A percentile compares a stretch with the other conserved stretches of the same genome.
These are phyloP conservation scores for Acleris emargana DNA, from an alignment of 2,888 invertebrate genomes.

Conservation along the genomic window DNA sequence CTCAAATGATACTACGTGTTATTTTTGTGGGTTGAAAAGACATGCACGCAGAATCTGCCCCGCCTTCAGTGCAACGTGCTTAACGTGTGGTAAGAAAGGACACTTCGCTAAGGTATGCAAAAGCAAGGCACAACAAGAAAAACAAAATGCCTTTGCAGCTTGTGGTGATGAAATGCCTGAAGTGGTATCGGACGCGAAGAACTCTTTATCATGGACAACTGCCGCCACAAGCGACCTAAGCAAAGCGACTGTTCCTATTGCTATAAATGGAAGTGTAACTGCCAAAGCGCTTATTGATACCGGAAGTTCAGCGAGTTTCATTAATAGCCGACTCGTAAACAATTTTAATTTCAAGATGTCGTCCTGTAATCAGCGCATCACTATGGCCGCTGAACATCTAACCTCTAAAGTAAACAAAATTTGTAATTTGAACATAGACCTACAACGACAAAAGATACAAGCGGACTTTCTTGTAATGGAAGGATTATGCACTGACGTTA, in stretches of 20 bases:
- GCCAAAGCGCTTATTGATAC: constrained; percentile 11
- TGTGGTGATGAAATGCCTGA: background rate
- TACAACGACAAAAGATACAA: background rate
- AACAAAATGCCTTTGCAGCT: background rate
- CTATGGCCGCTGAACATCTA: background rate
- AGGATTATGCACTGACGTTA: constrained; percentile 4
- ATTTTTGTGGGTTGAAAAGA: background rate
- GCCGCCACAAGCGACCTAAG: constrained; percentile 2
- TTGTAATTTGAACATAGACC: background rate
- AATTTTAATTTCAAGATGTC: background rate
- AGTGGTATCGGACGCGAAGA: background rate
- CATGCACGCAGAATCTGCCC: background rate
- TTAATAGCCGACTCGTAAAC: background rate
- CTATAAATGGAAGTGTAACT: background rate
- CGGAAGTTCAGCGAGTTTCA: constrained; percentile 6
- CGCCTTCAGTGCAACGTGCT: background rate
- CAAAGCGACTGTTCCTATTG: background rate
- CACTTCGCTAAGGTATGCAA: constrained; percentile 1
- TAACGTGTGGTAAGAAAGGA: background rate
- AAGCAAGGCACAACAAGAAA: background rate
- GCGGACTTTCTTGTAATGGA: background rate
- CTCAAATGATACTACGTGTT: background rate
- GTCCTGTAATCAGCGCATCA: too few relatives aligned
- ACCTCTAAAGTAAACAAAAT: background rate
- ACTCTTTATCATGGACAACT: background rate